Base-by-base conservation (phyloP, 2,888 invertebrate species). In the Eupithecia vulgata region DNA sequence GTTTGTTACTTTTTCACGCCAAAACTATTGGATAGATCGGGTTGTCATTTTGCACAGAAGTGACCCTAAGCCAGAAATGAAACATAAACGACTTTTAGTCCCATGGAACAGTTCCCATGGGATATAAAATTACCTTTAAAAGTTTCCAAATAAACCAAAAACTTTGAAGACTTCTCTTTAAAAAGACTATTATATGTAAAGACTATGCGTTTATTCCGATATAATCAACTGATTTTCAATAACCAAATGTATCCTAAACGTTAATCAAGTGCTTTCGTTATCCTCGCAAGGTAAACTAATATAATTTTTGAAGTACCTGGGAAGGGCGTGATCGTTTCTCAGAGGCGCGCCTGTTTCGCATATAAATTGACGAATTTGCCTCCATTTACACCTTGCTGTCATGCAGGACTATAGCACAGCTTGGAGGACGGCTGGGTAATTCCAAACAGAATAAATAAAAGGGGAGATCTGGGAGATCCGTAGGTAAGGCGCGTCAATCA, bases 321-420 rank as follows among this genome's bases (percentile, higher is more conserved):
- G n/a, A 40, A 87, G 84, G 88, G 88, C 88, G 85, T 88, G 87
- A 90, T 87, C 89, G 86, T 85, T 82, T 87, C 88, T 91, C 92
- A 91, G 91, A 92, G 90, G 90, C 89, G 85, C 81, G 85, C 81
- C 87, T 89, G 91, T 88, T 89, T 90, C 93, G 94, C 93, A 94
- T 94, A 93, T 93, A 93, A 93, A 94, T 94, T 93, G 93, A 92
- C 88, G 89, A 91, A 94, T 93, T 94, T 93, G 90, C 92, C 87
- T 92, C 91, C 87, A 92, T 91, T 93, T 91, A 91, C 92, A 91
- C 93, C 91, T 90, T 88, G 84, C 87, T 86, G 86, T 85, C 89
- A 88, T 84, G 85, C 88, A 89, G 85, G 86, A 82, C 65, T 71
- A 62, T 68, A 64, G 62, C 61, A 68, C 66, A 70, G 21, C 37